Evolutionary conservation across 2,113 vertebrate genomes (phyloP).

Genomic region (Myotis lucifugus): DNA sequence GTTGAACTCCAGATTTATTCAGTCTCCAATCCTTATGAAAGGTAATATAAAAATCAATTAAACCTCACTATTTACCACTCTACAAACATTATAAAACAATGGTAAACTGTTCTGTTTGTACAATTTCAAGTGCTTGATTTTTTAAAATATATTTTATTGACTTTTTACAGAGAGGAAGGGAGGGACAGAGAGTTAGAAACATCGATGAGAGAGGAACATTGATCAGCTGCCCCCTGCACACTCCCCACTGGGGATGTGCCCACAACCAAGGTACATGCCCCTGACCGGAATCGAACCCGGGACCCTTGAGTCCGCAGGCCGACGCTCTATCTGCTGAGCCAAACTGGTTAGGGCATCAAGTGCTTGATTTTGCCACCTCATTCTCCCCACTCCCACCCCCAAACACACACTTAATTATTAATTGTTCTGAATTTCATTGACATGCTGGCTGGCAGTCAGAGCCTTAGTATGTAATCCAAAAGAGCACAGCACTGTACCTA

Average conservation of each 20-base stretch:
- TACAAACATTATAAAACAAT: not conserved
- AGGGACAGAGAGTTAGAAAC: too few relatives aligned
- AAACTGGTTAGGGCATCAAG: too few relatives aligned
- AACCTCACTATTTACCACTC: not conserved
- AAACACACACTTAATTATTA: not conserved
- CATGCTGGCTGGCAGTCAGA: not conserved
- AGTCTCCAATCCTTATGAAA: not conserved
- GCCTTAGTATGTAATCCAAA: not conserved
- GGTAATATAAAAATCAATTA: conserved; percentile 4
- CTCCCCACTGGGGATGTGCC: too few relatives aligned
- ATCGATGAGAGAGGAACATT: too few relatives aligned
- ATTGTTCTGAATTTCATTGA: not conserved
- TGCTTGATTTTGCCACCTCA: not conserved
- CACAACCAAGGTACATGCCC: too few relatives aligned
- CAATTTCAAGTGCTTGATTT: not conserved
- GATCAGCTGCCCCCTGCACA: too few relatives aligned
- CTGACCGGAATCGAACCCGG: too few relatives aligned
- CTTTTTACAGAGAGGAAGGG: too few relatives aligned
- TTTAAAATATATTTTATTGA: too few relatives aligned
- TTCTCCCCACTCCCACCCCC: accelerated
- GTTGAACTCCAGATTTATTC: not conserved
- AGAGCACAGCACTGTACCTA: not conserved
- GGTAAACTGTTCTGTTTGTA: not conserved
- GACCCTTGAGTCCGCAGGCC: too few relatives aligned
- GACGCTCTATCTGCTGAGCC: too few relatives aligned